Evolutionary conservation across 2,888 invertebrate genomes (phyloP).

Genomic region (Drosophila suboccidentalis): DNA sequence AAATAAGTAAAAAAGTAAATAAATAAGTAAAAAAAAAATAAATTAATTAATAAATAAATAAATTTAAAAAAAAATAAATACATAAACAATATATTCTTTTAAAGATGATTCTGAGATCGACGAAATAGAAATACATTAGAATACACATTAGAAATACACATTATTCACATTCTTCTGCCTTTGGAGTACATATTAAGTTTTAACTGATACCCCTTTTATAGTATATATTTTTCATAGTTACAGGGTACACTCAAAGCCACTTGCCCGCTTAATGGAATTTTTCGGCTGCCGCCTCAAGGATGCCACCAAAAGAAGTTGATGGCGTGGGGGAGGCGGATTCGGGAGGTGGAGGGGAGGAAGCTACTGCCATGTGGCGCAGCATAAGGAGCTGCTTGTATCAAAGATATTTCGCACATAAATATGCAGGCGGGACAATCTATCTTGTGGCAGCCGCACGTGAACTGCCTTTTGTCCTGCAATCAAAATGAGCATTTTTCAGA

Average conservation of each 20-base stretch:
- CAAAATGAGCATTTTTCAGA: conserved; percentile 62
- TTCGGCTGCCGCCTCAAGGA: conserved; percentile 34
- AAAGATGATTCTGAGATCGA: too few relatives aligned
- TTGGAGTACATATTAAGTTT: background rate
- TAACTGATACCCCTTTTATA: background rate
- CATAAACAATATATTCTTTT: too few relatives aligned
- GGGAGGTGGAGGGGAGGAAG: conserved; percentile 15
- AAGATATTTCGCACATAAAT: conserved; percentile 83
- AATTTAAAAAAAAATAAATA: too few relatives aligned
- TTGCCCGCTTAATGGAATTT: conserved; percentile 52
- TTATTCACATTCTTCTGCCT: too few relatives aligned
- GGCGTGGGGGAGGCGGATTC: background rate
- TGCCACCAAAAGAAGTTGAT: conserved; percentile 9
- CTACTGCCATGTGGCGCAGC: conserved; percentile 57
- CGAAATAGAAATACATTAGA: too few relatives aligned
- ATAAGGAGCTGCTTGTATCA: conserved; percentile 58
- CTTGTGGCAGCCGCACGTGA: conserved; percentile 76
- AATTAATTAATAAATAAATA: too few relatives aligned
- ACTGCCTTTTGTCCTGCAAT: conserved; percentile 71
- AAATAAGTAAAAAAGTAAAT: too few relatives aligned
- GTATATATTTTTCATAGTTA: background rate
- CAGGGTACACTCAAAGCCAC: conserved; percentile 31
- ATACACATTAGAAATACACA: too few relatives aligned
- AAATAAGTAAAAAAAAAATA: too few relatives aligned
- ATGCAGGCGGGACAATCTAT: conserved; percentile 76